These are phyloP conservation scores for Apistogramma diplotaenia DNA, from an alignment of 2,113 vertebrate species.

Conservation along the genomic window DNA sequence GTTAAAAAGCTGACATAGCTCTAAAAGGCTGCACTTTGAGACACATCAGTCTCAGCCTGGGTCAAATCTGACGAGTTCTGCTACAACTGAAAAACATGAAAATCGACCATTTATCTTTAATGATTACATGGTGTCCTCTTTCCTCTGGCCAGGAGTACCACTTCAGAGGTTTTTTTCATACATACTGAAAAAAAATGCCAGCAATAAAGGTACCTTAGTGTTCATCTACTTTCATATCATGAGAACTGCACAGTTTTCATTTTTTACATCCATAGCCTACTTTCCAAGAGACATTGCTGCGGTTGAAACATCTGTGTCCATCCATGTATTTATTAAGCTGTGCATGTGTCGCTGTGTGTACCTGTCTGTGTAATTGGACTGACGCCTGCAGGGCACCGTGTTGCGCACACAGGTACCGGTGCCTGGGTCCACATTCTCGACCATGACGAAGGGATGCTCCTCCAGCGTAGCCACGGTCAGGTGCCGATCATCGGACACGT, in stretches of 20 bases:
- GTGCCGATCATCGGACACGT: constrained; percentile 89
- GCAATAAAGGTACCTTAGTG: too few relatives aligned
- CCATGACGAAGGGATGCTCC: constrained; percentile 96
- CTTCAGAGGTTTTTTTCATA: background rate
- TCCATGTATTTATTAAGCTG: background rate
- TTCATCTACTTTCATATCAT: too few relatives aligned
- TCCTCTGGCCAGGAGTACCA: background rate
- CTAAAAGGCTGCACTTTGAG: background rate
- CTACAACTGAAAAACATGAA: background rate
- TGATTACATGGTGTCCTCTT: background rate
- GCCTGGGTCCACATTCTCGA: constrained; percentile 90
- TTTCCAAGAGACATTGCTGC: background rate
- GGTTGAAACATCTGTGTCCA: background rate
- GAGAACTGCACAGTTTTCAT: background rate
- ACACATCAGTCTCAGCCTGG: background rate
- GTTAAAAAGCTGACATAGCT: too few relatives aligned
- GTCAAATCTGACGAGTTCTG: background rate
- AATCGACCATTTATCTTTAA: background rate
- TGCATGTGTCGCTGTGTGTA: constrained; percentile 41
- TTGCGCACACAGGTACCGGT: constrained; percentile 94
- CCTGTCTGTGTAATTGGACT: constrained; percentile 88
- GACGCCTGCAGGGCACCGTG: constrained; percentile 94
- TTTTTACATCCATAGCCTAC: background rate
- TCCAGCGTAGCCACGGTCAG: constrained; percentile 95
- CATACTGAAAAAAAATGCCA: rapidly evolving